Evolutionary conservation across 2,797 vertebrate species (phyloP).

Genomic region (Miichthys miiuy): DNA sequence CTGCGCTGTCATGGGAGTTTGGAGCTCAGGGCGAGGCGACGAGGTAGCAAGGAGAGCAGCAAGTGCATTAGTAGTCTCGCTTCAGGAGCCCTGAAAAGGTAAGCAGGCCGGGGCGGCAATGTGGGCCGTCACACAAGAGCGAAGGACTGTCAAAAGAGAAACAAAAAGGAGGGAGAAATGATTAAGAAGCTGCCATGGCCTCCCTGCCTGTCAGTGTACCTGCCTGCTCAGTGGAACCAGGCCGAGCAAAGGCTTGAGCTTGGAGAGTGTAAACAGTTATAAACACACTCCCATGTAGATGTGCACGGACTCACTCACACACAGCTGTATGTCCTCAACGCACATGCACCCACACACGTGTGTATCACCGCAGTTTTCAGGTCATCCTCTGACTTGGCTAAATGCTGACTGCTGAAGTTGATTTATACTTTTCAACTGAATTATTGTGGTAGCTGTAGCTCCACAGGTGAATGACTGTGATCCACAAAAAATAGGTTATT

Average conservation of each 20-base stretch:
- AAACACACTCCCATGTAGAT: slow-evolving; percentile 55
- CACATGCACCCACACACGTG: slow-evolving; percentile 1
- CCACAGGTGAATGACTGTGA: slow-evolving; percentile 9
- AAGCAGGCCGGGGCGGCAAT: slow-evolving; percentile 64
- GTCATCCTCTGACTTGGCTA: neutral
- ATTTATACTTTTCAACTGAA: slow-evolving; percentile 6
- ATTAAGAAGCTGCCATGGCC: slow-evolving; percentile 79
- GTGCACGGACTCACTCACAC: slow-evolving; percentile 2
- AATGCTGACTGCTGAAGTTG: neutral
- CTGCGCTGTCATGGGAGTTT: slow-evolving; percentile 78
- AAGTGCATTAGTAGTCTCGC: slow-evolving; percentile 80
- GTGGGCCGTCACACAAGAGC: slow-evolving; percentile 67
- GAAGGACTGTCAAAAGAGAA: slow-evolving; percentile 73
- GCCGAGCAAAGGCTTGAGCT: slow-evolving; percentile 49
- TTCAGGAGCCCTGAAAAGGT: slow-evolving; percentile 81
- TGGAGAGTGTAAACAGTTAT: slow-evolving; percentile 63
- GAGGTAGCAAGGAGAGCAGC: slow-evolving; percentile 49
- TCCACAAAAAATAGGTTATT: slow-evolving; percentile 19
- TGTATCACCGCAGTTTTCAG: slow-evolving; percentile 13
- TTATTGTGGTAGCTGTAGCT: slow-evolving; percentile 31
- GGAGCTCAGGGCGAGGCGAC: slow-evolving; percentile 63
- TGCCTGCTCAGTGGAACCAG: slow-evolving; percentile 60
- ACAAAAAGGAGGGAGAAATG: slow-evolving; percentile 78
- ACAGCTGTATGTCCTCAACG: slow-evolving; percentile 51
- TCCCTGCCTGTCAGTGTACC: slow-evolving; percentile 67